Percentiles rank a stretch among this genome's conserved stretches.
phyloP scores from a whole-genome alignment of 2,113 vertebrate species.

The Junco hyemalis region DNA sequence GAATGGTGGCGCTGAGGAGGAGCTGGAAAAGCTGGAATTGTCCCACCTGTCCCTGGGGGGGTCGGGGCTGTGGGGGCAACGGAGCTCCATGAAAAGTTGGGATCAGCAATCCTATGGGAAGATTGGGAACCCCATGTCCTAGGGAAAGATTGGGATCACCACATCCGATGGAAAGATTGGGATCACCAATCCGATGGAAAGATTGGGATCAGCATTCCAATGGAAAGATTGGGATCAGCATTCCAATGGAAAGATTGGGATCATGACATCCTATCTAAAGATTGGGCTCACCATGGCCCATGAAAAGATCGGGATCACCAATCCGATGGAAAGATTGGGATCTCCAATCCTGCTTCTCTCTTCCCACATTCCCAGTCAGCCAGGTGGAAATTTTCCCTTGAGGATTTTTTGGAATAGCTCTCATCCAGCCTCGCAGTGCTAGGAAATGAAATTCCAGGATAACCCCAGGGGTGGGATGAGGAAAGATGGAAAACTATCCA shows the following conservation, averaged over 20 bases:
- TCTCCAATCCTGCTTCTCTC: fast-evolving
- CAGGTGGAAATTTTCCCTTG: background rate
- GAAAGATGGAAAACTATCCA: background rate
- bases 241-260: background rate
- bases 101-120: fast-evolving
- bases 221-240: fast-evolving
- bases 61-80: fast-evolving
- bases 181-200: fast-evolving
- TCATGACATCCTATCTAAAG: fast-evolving
- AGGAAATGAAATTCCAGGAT: fast-evolving
- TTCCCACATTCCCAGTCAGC: background rate
- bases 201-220: fast-evolving
- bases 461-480: background rate
- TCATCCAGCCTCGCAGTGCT: fast-evolving
- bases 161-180: fast-evolving
- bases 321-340: fast-evolving
- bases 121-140: too few species aligned
- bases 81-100: fast-evolving
- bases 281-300: fast-evolving
- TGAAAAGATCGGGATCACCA: background rate
- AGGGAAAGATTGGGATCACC: background rate
- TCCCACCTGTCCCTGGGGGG: background rate
- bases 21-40: background rate
- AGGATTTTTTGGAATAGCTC: background rate
- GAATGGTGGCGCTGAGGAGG: background rate